These are phyloP conservation scores for Antechinus stuartii DNA, from an alignment of 2,113 vertebrate genomes.

Conservation along the genomic window DNA sequence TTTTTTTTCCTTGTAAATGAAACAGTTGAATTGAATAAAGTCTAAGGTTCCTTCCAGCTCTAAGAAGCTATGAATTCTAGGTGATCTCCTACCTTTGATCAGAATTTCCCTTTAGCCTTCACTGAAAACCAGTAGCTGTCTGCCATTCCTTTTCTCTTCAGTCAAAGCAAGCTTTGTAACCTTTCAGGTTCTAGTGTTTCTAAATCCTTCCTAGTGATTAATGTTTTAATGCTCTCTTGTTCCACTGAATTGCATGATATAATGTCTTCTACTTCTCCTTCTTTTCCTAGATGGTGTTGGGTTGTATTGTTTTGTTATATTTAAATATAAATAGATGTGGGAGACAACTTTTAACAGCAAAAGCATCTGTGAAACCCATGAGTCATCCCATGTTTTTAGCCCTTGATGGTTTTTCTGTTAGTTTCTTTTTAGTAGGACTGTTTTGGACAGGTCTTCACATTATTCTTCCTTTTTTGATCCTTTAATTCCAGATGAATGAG, in stretches of 20 bases:
- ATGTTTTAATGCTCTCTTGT: background rate
- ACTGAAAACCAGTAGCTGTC: background rate
- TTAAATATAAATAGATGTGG: slow-evolving; percentile 2
- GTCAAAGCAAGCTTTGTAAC: background rate
- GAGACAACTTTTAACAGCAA: background rate
- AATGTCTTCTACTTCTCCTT: background rate
- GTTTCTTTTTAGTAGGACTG: background rate
- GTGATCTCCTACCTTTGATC: background rate
- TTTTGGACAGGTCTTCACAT: background rate
- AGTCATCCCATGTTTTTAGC: background rate
- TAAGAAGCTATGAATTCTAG: slow-evolving; percentile 21
- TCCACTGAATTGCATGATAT: background rate
- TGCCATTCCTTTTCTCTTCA: background rate
- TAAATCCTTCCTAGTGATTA: background rate
- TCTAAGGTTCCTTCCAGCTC: background rate
- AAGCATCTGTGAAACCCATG: background rate
- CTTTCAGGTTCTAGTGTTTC: background rate
- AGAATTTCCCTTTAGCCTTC: background rate
- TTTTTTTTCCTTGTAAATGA: slow-evolving; percentile 1
- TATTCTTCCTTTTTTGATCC: background rate
- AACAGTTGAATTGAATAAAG: background rate
- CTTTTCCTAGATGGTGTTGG: background rate
- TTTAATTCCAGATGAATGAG: slow-evolving; percentile 85
- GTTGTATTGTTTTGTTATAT: background rate
- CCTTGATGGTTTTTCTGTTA: background rate